A percentile compares a stretch with the other conserved stretches of the same genome.
phyloP scores from a whole-genome alignment of 1,140 invertebrate genomes.

The Cepaea nemoralis region DNA sequence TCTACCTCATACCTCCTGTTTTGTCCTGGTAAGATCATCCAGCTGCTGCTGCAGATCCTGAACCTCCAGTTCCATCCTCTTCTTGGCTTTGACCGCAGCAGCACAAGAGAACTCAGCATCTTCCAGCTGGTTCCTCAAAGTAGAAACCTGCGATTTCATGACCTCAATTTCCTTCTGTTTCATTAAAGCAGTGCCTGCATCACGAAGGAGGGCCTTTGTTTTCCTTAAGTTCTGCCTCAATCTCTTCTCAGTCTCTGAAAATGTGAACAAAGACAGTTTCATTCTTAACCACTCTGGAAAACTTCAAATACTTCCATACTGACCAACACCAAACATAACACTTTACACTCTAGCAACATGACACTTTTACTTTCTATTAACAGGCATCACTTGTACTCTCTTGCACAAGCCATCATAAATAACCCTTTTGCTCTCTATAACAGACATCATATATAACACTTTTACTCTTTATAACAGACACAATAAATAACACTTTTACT shows the following conservation, averaged over 20 bases:
- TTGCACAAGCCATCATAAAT: no score
- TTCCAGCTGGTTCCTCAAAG: slow-evolving; percentile 90
- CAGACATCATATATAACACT: no score
- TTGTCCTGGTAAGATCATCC: slow-evolving; percentile 82
- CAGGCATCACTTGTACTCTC: no score
- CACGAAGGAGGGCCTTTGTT: slow-evolving; percentile 66
- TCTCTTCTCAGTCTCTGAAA: slow-evolving; percentile 63
- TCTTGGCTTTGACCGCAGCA: slow-evolving; percentile 86
- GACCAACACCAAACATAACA: no score
- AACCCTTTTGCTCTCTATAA: no score
- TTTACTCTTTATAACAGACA: background rate
- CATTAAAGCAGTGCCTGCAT: slow-evolving; percentile 78
- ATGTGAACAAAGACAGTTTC: no score
- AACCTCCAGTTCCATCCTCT: slow-evolving; percentile 84
- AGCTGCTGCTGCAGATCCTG: slow-evolving; percentile 82
- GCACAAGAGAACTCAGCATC: slow-evolving; percentile 88
- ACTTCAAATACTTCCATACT: no score
- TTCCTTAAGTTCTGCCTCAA: slow-evolving; percentile 63
- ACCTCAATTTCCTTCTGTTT: slow-evolving; percentile 86
- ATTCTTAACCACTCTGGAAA: no score
- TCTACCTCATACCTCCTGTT: slow-evolving; percentile 78
- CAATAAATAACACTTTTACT: no score
- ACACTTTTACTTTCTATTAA: no score
- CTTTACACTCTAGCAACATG: no score
- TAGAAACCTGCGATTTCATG: slow-evolving; percentile 85